Evolutionary conservation across 1,140 invertebrate genomes (phyloP).

Genomic region (Papilio glaucus): DNA sequence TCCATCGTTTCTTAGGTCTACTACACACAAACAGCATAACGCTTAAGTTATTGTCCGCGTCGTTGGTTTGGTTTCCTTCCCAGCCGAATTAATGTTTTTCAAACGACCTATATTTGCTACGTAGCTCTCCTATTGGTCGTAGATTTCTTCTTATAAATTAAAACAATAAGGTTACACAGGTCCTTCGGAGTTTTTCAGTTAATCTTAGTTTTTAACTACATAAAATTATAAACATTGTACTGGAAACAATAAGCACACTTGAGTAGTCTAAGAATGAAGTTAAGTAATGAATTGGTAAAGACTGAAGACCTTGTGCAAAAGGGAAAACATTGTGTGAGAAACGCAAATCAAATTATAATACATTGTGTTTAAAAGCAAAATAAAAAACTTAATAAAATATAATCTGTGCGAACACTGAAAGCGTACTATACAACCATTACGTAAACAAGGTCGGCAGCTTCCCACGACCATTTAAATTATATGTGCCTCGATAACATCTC

Average conservation of each 20-base stretch:
- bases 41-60: too few species aligned
- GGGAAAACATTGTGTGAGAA: constrained; percentile 6
- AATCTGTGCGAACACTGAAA: constrained; percentile 1
- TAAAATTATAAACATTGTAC: not conserved
- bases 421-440: constrained; percentile 3
- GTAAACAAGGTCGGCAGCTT: constrained; percentile 15
- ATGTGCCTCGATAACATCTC: not conserved
- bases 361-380: constrained; percentile 2
- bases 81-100: too few species aligned
- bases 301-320: constrained; percentile 14
- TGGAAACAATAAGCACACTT: not conserved
- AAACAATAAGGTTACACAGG: too few species aligned
- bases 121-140: too few species aligned
- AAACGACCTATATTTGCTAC: too few species aligned
- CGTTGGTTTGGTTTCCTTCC: too few species aligned
- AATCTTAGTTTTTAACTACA: too few species aligned
- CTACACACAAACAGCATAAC: too few species aligned
- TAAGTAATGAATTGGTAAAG: constrained; percentile 5
- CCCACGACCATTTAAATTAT: not conserved
- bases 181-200: too few species aligned
- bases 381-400: constrained; percentile 14
- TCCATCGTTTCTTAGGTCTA: too few species aligned
- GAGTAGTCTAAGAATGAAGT: not conserved
- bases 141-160: too few species aligned
- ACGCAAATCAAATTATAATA: constrained; percentile 13